Conservation (phyloP, 2,888 invertebrate species). For the Ischnura elegans region DNA sequence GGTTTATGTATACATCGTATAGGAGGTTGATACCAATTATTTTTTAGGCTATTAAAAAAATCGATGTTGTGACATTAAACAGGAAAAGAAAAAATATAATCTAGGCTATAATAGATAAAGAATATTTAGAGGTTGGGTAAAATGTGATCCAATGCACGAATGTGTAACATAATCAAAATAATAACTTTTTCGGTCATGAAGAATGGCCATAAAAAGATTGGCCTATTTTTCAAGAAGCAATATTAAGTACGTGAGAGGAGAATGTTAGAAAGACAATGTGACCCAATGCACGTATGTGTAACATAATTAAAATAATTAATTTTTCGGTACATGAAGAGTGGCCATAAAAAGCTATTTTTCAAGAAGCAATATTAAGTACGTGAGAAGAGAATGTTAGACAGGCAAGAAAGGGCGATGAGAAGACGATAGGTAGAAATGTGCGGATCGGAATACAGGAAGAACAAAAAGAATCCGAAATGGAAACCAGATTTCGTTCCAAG, state of each 20-base stretch:
- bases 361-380: no score
- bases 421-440: not conserved
- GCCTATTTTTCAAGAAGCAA: no score
- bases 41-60: no score
- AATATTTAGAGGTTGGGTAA: no score
- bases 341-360: not conserved
- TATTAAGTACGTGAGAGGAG: not conserved
- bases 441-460: not conserved
- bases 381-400: not conserved
- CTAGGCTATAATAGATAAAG: no score
- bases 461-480: conserved; percentile 43
- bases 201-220: not conserved
- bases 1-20: no score
- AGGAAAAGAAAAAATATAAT: no score
- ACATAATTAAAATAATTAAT: not conserved
- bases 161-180: no score
- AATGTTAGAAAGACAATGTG: not conserved
- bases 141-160: no score
- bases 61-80: no score
- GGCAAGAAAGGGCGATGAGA: not conserved
- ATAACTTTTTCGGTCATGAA: not conserved
- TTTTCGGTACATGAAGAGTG: not conserved
- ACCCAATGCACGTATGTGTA: no score
- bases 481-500: conserved; percentile 43
- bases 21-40: no score